These are phyloP conservation scores for Neodontobutis hainanensis DNA, from an alignment of 2,113 vertebrate species.

Conservation along the genomic window DNA sequence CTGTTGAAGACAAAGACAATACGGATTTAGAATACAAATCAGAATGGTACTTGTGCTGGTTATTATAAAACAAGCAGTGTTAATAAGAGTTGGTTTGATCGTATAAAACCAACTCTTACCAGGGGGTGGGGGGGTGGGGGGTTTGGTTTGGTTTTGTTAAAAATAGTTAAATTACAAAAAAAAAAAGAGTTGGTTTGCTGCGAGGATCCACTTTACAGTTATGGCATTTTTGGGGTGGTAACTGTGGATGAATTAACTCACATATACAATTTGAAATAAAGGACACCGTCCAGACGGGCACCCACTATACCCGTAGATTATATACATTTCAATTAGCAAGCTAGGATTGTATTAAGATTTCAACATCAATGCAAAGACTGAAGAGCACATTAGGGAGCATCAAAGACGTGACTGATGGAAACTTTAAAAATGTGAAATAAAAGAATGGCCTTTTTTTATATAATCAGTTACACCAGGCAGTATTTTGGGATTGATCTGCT, in stretches of 20 bases:
- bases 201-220: background rate
- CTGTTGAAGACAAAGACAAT: conserved; percentile 28
- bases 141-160: too few relatives aligned
- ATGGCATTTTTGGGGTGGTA: background rate
- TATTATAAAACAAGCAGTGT: background rate
- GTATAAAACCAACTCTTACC: too few relatives aligned
- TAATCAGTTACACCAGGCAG: too few relatives aligned
- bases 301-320: background rate
- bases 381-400: too few relatives aligned
- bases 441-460: too few relatives aligned
- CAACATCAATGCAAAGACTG: too few relatives aligned
- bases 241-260: conserved; percentile 2
- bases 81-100: conserved; percentile 3
- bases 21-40: conserved; percentile 28
- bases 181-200: background rate
- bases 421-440: too few relatives aligned
- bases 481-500: too few relatives aligned
- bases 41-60: background rate
- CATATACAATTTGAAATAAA: background rate
- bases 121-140: too few relatives aligned
- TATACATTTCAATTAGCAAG: background rate
- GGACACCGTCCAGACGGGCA: background rate
- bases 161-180: too few relatives aligned
- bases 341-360: too few relatives aligned
- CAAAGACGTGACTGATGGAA: too few relatives aligned